Evolutionary conservation across 2,888 invertebrate genomes (phyloP).

Genomic region (Tortricodes alternella): DNA sequence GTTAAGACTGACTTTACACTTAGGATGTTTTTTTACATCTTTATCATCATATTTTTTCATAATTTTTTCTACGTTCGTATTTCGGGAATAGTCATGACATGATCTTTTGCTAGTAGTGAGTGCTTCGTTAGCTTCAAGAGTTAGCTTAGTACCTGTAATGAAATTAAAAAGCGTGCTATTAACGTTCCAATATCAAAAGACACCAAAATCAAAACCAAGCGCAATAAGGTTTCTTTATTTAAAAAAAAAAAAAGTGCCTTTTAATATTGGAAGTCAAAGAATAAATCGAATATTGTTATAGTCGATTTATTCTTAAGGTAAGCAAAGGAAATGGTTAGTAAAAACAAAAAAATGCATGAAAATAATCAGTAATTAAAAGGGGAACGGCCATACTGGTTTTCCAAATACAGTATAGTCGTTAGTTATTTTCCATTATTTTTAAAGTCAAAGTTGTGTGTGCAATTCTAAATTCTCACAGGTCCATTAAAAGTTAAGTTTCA

Average conservation of each 20-base stretch:
- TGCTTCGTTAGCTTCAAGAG: constrained; percentile 44
- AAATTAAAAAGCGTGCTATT: constrained; percentile 20
- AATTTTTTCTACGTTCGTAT: constrained; percentile 55
- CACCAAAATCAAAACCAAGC: too few species aligned
- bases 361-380: too few species aligned
- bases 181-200: neutral
- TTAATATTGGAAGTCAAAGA: neutral
- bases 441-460: too few species aligned
- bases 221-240: neutral
- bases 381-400: too few species aligned
- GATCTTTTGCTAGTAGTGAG: constrained; percentile 53
- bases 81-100: constrained; percentile 60
- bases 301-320: neutral
- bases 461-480: too few species aligned
- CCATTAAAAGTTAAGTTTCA: too few species aligned
- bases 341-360: neutral
- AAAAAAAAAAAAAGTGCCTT: neutral
- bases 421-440: too few species aligned
- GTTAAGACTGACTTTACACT: constrained; percentile 65
- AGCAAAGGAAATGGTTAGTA: neutral
- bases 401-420: too few species aligned
- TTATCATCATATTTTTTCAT: constrained; percentile 51
- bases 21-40: constrained; percentile 50
- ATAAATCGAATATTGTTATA: neutral
- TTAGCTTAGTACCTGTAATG: constrained; percentile 58